These are phyloP conservation scores for Polypterus bichir DNA, from an alignment of 2,113 vertebrate genomes.

Conservation along the genomic window DNA sequence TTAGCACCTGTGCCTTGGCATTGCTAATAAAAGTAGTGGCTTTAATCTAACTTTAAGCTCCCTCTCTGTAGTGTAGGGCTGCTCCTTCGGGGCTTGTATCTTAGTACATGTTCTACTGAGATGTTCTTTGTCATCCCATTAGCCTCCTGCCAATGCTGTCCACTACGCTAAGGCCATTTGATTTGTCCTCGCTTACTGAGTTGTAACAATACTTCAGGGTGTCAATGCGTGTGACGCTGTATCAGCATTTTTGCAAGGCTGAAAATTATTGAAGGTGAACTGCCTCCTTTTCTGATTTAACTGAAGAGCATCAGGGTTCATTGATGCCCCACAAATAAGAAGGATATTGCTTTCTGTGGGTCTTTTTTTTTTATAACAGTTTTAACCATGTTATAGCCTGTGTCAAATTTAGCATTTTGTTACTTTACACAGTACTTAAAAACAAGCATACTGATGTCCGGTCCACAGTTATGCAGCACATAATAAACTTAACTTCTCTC, in stretches of 20 bases:
- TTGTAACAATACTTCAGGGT: conserved; percentile 23
- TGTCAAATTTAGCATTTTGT: too few relatives aligned
- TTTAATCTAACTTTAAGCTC: conserved; percentile 28
- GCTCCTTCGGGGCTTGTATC: conserved; percentile 1
- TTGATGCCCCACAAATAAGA: background rate
- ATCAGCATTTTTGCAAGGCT: background rate
- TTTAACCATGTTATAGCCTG: too few relatives aligned
- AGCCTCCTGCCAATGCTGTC: conserved; percentile 23
- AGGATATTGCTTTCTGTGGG: background rate
- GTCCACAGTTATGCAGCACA: too few relatives aligned
- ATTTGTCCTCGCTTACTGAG: conserved; percentile 22
- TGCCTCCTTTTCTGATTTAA: background rate
- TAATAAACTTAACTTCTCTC: too few relatives aligned
- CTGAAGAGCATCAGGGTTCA: background rate
- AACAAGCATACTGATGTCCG: too few relatives aligned
- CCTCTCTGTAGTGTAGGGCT: conserved; percentile 16
- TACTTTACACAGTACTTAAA: too few relatives aligned
- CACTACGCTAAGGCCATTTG: conserved; percentile 27
- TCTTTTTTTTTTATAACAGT: background rate
- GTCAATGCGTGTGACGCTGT: background rate
- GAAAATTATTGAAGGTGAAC: background rate
- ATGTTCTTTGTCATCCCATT: conserved; percentile 10
- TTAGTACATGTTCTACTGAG: conserved; percentile 1
- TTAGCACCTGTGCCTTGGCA: conserved; percentile 24
- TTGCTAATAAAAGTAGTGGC: conserved; percentile 40